Base-by-base conservation (phyloP, 2,888 invertebrate species). In the Lepidocyrtinus sp. region DNA sequence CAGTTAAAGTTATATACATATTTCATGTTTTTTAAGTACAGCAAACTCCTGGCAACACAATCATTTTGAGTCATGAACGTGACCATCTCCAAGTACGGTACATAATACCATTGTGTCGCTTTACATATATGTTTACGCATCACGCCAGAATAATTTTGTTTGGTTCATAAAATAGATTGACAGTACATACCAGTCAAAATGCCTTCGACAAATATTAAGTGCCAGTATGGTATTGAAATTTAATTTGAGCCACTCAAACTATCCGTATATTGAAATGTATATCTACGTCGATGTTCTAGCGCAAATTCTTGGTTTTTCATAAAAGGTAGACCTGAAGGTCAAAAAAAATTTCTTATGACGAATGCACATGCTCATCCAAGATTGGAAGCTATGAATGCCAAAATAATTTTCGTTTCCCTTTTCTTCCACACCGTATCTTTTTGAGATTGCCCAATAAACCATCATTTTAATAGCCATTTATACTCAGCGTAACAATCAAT, bases 381-480 rank as follows among this genome's bases (percentile, higher is more conserved):
- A 50, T 17, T 15, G 50, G 50, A 50, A 50, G 50, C 50, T 15
- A 50, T 50, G 17, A 50, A 50, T 50, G 50, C 50, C 50, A 50
- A 50, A 50, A n/a, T n/a, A n/a, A 50, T 7, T n/a, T 50, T 50
- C 50, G 17, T 50, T 50, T 12, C 50, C 12, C 5, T 5, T 36
- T 36, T 36, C 36, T 36, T 50, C 50, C 50, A 1, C 17, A 2
- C 50, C 50, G 17, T 50, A 50, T 50, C 50, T n/a, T n/a, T 50
- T 50, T 50, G n/a, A n/a, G n/a, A n/a, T n/a, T n/a, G n/a, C n/a
- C 50, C 50, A 50, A 50, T 50, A 50, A 50, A 50, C 50, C 50
- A 15, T 50, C 12, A 50, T 50, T 50, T 50, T 50, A 50, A 50
- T 50, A 12, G 50, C 50, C 50, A 2, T 17, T 50, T n/a, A n/a